Conservation (phyloP, 2,888 invertebrate genomes). For the Troilus luridus region DNA sequence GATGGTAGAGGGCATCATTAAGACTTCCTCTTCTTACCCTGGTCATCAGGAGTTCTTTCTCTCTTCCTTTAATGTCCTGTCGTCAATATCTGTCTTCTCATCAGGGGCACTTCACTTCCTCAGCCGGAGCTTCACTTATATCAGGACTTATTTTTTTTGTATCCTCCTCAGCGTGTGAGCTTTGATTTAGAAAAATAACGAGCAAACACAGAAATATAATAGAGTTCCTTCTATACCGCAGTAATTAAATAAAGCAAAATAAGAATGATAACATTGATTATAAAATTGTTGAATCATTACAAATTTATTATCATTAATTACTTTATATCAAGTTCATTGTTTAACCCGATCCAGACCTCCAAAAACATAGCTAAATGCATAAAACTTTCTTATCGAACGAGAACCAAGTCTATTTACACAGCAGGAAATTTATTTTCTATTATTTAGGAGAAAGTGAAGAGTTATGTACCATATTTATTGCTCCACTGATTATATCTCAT, state of each 20-base stretch:
- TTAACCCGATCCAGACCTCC: no score
- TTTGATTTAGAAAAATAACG: background rate
- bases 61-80: background rate
- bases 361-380: no score
- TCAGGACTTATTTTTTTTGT: background rate
- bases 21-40: conserved; percentile 24
- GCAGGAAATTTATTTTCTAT: no score
- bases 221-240: background rate
- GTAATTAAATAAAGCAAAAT: background rate
- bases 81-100: conserved; percentile 16
- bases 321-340: no score
- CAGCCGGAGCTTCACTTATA: background rate
- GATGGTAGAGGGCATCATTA: background rate
- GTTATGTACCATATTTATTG: no score
- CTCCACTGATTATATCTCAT: no score
- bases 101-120: background rate
- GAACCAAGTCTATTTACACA: no score
- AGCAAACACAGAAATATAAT: background rate
- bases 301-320: no score
- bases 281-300: no score
- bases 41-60: conserved; percentile 1
- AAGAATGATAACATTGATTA: background rate
- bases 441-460: no score
- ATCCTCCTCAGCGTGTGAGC: background rate
- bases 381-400: no score